phyloP scores from a whole-genome alignment of 2,888 invertebrate genomes.

The Trissolcus japonicus region DNA sequence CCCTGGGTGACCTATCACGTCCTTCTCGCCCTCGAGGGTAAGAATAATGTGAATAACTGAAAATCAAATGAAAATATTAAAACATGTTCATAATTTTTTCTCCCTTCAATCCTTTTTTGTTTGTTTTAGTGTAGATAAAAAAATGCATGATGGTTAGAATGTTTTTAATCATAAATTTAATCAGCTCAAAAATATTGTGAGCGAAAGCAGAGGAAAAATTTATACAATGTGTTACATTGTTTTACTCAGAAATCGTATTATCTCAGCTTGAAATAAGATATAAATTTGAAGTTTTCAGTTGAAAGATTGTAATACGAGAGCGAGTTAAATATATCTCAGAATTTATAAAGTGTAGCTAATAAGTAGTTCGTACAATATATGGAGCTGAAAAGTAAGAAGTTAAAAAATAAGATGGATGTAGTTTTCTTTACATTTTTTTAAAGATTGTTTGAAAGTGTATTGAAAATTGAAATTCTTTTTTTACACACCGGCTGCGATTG shows the following conservation, averaged over 20 bases:
- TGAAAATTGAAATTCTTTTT: neutral
- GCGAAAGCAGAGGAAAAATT: neutral
- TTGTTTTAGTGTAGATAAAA: neutral
- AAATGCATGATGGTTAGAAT: neutral
- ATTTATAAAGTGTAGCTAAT: neutral
- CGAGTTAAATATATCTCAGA: neutral
- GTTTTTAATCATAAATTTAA: neutral
- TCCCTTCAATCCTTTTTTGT: neutral
- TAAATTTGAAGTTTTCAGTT: neutral
- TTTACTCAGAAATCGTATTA: neutral
- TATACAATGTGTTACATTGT: neutral
- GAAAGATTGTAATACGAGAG: neutral
- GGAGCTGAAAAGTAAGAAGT: neutral
- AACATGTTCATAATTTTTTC: neutral
- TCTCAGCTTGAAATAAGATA: neutral
- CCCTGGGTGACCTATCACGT: constrained; percentile 8
- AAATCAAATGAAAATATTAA: neutral
- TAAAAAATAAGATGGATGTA: neutral
- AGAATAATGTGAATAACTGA: constrained; percentile 4
- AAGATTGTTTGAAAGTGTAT: neutral
- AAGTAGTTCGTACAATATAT: neutral
- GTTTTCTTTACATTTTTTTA: neutral
- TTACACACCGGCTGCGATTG: constrained; percentile 16
- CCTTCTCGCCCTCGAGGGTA: neutral
- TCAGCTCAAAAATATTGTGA: neutral